Evolutionary conservation across 2,888 invertebrate genomes (phyloP).

Genomic region (Ditula angustiorana): DNA sequence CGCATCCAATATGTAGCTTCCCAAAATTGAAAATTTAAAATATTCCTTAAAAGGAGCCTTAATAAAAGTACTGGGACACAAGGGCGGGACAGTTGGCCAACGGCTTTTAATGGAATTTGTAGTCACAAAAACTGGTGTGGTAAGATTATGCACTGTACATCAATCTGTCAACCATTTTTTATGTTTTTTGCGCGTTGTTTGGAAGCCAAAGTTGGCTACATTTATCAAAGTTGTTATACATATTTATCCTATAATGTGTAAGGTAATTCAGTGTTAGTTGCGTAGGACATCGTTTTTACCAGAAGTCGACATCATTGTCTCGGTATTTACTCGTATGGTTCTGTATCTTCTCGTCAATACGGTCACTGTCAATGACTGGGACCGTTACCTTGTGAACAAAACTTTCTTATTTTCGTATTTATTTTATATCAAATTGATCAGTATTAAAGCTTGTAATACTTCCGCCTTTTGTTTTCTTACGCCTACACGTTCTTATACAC

Average conservation of each 20-base stretch:
- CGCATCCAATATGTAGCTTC: slow-evolving; percentile 49
- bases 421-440: too few relatives aligned
- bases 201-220: neutral
- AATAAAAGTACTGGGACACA: slow-evolving; percentile 38
- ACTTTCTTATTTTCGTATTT: too few relatives aligned
- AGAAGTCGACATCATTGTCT: too few relatives aligned
- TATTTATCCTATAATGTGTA: neutral
- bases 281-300: too few relatives aligned
- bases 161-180: neutral
- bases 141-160: neutral
- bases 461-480: too few relatives aligned
- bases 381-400: too few relatives aligned
- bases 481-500: too few relatives aligned
- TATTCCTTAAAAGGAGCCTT: slow-evolving; percentile 51
- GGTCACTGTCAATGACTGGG: too few relatives aligned
- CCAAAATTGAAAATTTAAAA: slow-evolving; percentile 62
- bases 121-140: neutral
- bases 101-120: slow-evolving; percentile 11
- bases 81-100: slow-evolving; percentile 13
- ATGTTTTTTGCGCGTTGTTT: neutral
- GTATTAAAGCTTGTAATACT: too few relatives aligned
- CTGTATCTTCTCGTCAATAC: too few relatives aligned
- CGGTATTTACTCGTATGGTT: too few relatives aligned
- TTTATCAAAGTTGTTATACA: neutral
- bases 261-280: too few relatives aligned